Evolutionary conservation across 2,113 vertebrate genomes (phyloP).

Genomic region (Varanus salvator): DNA sequence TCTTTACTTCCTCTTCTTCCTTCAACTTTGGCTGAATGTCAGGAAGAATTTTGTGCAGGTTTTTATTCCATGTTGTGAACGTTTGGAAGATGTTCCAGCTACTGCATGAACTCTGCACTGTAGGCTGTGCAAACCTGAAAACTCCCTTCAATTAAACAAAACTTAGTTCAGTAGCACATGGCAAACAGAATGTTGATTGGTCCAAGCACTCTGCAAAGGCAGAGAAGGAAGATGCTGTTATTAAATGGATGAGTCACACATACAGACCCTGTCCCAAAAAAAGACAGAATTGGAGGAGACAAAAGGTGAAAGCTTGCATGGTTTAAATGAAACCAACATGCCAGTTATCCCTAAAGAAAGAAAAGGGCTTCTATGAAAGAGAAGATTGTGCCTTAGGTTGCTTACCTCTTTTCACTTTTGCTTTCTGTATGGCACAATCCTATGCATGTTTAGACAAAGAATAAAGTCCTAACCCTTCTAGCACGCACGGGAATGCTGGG

Average conservation of each 20-base stretch:
- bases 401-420: no score
- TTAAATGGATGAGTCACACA: not conserved
- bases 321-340: not conserved
- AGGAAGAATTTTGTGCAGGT: not conserved
- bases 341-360: not conserved
- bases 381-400: no score
- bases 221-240: slow-evolving; percentile 7
- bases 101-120: not conserved
- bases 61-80: not conserved
- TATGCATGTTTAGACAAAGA: no score
- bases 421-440: no score
- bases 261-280: not conserved
- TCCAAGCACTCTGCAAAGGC: not conserved
- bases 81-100: not conserved
- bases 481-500: no score
- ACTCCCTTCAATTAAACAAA: slow-evolving; percentile 6
- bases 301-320: slow-evolving; percentile 28
- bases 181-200: slow-evolving; percentile 19
- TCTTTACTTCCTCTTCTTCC: not conserved
- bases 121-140: not conserved
- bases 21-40: not conserved
- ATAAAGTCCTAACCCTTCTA: no score
- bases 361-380: no score
- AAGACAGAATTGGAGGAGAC: slow-evolving; percentile 1
- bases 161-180: slow-evolving; percentile 17